These are phyloP conservation scores for Picathartes gymnocephalus DNA, from an alignment of 2,113 vertebrate genomes.

Conservation along the genomic window DNA sequence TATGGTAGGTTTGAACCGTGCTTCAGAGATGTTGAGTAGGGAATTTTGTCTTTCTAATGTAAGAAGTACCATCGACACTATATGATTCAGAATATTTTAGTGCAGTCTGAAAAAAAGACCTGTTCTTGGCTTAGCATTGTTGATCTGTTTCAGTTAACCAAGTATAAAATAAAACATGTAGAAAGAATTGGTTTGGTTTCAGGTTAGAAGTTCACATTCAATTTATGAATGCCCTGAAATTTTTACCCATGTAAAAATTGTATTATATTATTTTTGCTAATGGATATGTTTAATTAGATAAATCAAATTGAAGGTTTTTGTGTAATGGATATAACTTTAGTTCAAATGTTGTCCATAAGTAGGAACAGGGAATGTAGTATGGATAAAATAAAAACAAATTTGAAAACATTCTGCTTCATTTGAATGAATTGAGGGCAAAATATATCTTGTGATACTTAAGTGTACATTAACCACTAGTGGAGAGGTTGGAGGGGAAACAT, in stretches of 20 bases:
- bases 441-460: background rate
- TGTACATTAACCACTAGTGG: background rate
- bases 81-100: background rate
- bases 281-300: background rate
- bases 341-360: background rate
- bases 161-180: background rate
- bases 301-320: background rate
- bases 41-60: background rate
- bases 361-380: background rate
- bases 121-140: background rate
- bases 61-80: background rate
- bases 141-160: background rate
- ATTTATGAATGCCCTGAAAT: background rate
- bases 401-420: background rate
- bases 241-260: background rate
- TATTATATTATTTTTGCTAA: background rate
- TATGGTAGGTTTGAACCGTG: background rate
- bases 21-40: background rate
- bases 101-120: background rate
- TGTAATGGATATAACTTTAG: background rate
- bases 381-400: background rate
- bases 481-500: background rate
- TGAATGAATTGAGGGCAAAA: background rate
- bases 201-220: background rate
- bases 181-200: background rate